Conservation (phyloP, 2,888 invertebrate genomes). For the Dinocampus coccinellae region DNA sequence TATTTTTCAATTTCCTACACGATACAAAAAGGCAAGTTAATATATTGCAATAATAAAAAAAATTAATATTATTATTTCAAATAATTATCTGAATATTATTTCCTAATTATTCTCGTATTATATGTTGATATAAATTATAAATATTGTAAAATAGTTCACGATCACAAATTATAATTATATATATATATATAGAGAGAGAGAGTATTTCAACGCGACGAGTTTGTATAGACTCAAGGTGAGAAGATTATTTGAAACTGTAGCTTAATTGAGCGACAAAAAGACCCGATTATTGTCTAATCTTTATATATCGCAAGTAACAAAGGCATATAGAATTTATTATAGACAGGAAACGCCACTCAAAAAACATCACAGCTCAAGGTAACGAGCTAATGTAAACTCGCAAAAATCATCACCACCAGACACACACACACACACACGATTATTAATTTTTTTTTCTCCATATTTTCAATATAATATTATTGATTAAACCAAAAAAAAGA, state of each 20-base stretch:
- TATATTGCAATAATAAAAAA: neutral
- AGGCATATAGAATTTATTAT: constrained; percentile 50
- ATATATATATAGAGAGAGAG: too few species aligned
- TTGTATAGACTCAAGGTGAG: constrained; percentile 59
- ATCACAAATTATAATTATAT: too few species aligned
- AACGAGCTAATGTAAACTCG: too few species aligned
- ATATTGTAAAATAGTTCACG: neutral
- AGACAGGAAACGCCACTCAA: constrained; percentile 67
- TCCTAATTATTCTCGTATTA: too few species aligned
- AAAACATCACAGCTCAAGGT: constrained; percentile 67
- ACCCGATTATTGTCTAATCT: constrained; percentile 51
- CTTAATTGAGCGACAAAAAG: constrained; percentile 68
- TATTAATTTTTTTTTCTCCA: too few species aligned
- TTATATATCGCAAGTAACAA: constrained; percentile 47
- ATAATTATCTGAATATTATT: constrained; percentile 8
- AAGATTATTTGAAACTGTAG: constrained; percentile 65
- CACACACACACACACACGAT: too few species aligned
- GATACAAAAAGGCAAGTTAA: constrained; percentile 66
- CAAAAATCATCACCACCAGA: too few species aligned
- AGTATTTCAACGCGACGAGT: too few species aligned
- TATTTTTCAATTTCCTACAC: constrained; percentile 75
- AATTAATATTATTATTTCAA: neutral
- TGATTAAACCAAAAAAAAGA: too few species aligned
- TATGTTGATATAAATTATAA: too few species aligned
- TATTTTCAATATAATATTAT: too few species aligned